Percentiles rank a stretch among this genome's conserved stretches.
These are phyloP conservation scores for Rhadina sibilatrix DNA, from an alignment of 2,113 vertebrate species.

Conservation along the genomic window DNA sequence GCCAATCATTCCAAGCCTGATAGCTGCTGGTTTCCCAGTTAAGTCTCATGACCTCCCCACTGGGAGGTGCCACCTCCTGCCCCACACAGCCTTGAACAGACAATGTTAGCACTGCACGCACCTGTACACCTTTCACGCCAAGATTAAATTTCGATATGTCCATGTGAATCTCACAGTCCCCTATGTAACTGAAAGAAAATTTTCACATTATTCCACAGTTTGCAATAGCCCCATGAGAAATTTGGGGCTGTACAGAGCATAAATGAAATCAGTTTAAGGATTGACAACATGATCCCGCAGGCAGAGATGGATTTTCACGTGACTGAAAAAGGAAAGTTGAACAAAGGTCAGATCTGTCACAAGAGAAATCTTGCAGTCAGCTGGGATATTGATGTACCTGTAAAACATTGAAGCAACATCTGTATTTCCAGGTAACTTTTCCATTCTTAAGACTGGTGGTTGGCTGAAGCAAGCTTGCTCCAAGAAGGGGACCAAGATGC, in stretches of 20 bases:
- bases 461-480: background rate
- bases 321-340: background rate
- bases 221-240: background rate
- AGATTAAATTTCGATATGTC: slow-evolving; percentile 84
- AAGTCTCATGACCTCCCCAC: background rate
- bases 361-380: background rate
- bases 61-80: background rate
- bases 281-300: background rate
- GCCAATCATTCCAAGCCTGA: background rate
- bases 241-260: background rate
- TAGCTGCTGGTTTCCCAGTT: background rate
- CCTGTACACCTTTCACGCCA: slow-evolving; percentile 90
- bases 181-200: slow-evolving; percentile 79
- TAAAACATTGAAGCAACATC: background rate
- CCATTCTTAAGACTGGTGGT: background rate
- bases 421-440: background rate
- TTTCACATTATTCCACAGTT: slow-evolving; percentile 13
- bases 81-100: background rate
- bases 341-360: background rate
- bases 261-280: background rate
- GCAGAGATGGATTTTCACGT: background rate
- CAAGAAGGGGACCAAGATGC: background rate
- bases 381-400: background rate
- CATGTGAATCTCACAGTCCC: slow-evolving; percentile 90
- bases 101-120: slow-evolving; percentile 29